These are phyloP conservation scores for Heliconius sara DNA, from an alignment of 2,888 invertebrate species.

Conservation along the genomic window DNA sequence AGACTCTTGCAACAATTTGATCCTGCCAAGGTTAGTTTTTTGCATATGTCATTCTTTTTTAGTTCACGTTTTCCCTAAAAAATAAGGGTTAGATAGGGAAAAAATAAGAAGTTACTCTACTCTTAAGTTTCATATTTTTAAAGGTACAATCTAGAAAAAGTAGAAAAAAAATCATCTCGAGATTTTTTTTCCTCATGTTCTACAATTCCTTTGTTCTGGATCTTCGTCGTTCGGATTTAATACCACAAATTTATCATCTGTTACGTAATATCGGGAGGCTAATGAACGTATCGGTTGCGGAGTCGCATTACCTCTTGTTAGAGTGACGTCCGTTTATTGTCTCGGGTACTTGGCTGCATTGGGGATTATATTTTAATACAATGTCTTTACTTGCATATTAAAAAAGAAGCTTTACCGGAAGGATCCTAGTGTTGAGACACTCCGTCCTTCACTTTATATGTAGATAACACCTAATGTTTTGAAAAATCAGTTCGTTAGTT, in stretches of 20 bases:
- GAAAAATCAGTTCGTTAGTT: too few species aligned
- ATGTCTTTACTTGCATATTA: background rate
- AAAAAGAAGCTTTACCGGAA: background rate
- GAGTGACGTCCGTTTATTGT: conserved; percentile 64
- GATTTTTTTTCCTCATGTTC: background rate
- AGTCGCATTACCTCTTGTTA: conserved; percentile 75
- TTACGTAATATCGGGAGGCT: conserved; percentile 60
- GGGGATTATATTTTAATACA: conserved; percentile 8
- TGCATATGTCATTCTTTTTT: conserved; percentile 3
- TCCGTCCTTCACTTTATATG: too few species aligned
- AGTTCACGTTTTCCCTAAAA: background rate
- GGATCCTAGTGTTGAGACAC: background rate
- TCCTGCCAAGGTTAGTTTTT: conserved; percentile 17
- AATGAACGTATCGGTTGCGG: conserved; percentile 78
- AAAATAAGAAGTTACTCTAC: background rate
- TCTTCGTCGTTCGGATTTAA: conserved; percentile 21
- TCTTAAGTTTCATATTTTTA: background rate
- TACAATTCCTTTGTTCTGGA: background rate
- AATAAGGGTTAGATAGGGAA: background rate
- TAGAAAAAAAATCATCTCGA: too few species aligned
- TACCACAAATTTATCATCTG: conserved; percentile 48
- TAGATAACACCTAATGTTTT: too few species aligned
- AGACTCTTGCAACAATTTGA: conserved; percentile 33
- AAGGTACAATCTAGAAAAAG: background rate
- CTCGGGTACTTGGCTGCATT: conserved; percentile 55